Conservation (phyloP, 2,113 vertebrate genomes). For the Kryptolebias marmoratus region DNA sequence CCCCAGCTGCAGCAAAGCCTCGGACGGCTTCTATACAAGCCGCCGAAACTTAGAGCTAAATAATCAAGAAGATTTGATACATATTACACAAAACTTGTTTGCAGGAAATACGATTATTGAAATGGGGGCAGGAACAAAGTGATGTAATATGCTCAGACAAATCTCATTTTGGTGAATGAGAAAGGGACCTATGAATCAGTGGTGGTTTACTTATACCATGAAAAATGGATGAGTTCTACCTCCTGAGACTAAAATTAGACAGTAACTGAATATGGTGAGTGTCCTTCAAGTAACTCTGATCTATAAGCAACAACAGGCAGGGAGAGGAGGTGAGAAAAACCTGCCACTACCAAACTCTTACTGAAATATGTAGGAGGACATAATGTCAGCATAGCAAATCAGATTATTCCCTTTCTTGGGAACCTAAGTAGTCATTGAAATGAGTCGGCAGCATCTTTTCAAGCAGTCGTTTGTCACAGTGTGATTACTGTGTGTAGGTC, state of each 20-base stretch:
- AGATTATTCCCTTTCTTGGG: slow-evolving; percentile 42
- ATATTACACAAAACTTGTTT: slow-evolving; percentile 22
- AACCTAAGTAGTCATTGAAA: slow-evolving; percentile 37
- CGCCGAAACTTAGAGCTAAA: background rate
- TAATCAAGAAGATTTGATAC: slow-evolving; percentile 10
- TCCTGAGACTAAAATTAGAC: slow-evolving; percentile 73
- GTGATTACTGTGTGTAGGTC: slow-evolving; percentile 39
- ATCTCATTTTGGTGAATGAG: slow-evolving; percentile 48
- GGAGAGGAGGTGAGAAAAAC: slow-evolving; percentile 34
- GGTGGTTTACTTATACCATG: slow-evolving; percentile 61
- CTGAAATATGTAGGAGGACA: slow-evolving; percentile 12
- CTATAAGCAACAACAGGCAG: slow-evolving; percentile 50
- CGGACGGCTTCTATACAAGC: slow-evolving; percentile 1
- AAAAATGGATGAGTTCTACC: slow-evolving; percentile 76
- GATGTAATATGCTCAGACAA: slow-evolving; percentile 22
- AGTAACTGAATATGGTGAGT: slow-evolving; percentile 68
- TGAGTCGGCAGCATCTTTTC: slow-evolving; percentile 29
- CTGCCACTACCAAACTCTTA: slow-evolving; percentile 11
- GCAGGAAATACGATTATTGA: slow-evolving; percentile 32
- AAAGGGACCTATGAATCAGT: slow-evolving; percentile 37
- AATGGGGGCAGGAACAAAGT: slow-evolving; percentile 9
- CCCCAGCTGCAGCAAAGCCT: slow-evolving; percentile 10
- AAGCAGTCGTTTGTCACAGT: slow-evolving; percentile 17
- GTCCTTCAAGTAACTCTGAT: slow-evolving; percentile 73
- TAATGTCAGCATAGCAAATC: slow-evolving; percentile 44